Conservation (phyloP, 2,888 invertebrate genomes). For the Leucophenga maculata region DNA sequence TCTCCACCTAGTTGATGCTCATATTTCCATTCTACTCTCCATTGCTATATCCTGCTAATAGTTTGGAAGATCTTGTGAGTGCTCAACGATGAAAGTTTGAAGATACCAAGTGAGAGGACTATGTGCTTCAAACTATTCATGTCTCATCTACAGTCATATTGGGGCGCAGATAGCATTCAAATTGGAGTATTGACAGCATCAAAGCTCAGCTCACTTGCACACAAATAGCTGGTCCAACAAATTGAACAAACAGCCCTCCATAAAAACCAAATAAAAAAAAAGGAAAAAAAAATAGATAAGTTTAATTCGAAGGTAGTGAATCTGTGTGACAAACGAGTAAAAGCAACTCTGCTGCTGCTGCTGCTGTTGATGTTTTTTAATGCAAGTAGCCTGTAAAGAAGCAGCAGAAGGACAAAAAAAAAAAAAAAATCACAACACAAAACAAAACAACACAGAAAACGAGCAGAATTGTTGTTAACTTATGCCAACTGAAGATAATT, state of each 20-base stretch:
- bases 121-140: no score
- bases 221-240: neutral
- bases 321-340: neutral
- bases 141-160: no score
- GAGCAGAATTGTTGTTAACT: conserved; percentile 53
- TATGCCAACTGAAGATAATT: conserved; percentile 63
- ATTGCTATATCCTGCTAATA: no score
- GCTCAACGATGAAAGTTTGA: no score
- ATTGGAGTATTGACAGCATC: no score
- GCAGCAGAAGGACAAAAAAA: neutral
- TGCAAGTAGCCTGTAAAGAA: neutral
- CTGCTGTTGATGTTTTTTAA: neutral
- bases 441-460: neutral
- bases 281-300: neutral
- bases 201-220: no score
- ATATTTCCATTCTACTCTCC: no score
- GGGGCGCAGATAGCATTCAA: no score
- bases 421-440: neutral
- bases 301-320: neutral
- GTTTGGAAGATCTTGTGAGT: no score
- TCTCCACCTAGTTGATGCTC: no score
- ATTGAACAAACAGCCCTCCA: neutral
- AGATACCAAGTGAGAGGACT: no score
- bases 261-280: neutral
- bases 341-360: neutral